A percentile compares a stretch with the other conserved stretches of the same genome.
phyloP scores from a whole-genome alignment of 2,888 invertebrate genomes.

The Schizaphis graminum region DNA sequence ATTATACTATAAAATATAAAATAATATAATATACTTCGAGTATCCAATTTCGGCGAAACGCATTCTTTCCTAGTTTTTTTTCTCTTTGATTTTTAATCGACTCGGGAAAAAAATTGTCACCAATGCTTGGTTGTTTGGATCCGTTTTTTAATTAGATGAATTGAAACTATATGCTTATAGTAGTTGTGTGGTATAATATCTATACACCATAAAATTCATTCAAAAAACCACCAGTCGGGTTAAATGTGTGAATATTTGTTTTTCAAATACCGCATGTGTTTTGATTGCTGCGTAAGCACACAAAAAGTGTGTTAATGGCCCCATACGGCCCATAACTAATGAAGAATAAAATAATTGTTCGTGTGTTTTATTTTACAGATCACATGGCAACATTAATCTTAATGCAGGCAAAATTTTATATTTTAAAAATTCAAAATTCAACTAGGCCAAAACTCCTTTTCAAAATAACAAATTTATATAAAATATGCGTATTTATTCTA shows the following conservation, averaged over 20 bases:
- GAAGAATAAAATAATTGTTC: not conserved
- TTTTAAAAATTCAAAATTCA: not conserved
- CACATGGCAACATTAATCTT: not conserved
- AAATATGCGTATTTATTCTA: not conserved
- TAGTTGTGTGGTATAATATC: not conserved
- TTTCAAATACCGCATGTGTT: not conserved
- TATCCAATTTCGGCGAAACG: not conserved
- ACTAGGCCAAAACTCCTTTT: not conserved
- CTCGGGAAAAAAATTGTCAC: not conserved
- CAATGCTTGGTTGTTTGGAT: not conserved
- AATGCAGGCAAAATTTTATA: not conserved
- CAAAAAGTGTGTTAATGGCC: not conserved
- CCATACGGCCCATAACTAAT: not conserved
- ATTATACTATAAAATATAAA: slow-evolving; percentile 13
- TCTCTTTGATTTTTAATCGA: not conserved
- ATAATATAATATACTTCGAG: slow-evolving; percentile 2
- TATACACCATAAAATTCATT: not conserved
- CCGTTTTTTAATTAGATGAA: not conserved
- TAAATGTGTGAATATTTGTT: not conserved
- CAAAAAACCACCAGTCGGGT: not conserved
- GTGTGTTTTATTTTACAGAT: not conserved
- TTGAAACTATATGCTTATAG: not conserved
- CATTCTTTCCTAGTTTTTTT: not conserved
- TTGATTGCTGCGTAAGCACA: not conserved
- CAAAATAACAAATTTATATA: not conserved